A percentile compares a stretch with the other conserved stretches of the same genome.
Evolutionary conservation across 2,888 invertebrate species (phyloP).

Genomic region (Hydroisotoma schaefferi): DNA sequence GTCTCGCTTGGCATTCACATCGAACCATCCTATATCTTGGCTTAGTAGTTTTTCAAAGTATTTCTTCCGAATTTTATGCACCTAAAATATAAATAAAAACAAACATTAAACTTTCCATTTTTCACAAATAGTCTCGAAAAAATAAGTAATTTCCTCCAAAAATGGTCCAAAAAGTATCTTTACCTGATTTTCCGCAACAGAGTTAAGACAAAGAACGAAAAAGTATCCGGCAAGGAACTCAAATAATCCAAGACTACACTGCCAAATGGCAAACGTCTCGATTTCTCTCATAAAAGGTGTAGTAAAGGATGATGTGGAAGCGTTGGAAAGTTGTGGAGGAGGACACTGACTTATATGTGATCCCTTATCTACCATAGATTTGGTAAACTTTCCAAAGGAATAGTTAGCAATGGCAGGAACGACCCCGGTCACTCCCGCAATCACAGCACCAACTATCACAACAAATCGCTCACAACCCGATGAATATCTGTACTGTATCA

Average conservation of each 20-base stretch:
- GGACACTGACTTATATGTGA: slow-evolving; percentile 26
- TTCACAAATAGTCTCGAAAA: neutral
- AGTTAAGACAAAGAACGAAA: slow-evolving; percentile 38
- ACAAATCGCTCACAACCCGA: slow-evolving; percentile 25
- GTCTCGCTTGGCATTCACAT: slow-evolving; percentile 54
- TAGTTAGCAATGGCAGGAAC: slow-evolving; percentile 29
- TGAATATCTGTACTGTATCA: slow-evolving; percentile 34
- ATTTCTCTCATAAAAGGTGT: slow-evolving; percentile 39
- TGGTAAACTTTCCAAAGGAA: slow-evolving; percentile 40
- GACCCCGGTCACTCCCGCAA: slow-evolving; percentile 8
- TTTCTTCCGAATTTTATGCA: slow-evolving; percentile 49
- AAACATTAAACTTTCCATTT: slow-evolving; percentile 5
- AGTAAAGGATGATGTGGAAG: slow-evolving; percentile 20
- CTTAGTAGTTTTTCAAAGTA: slow-evolving; percentile 51
- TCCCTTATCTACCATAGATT: slow-evolving; percentile 34
- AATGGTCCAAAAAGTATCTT: too few relatives aligned
- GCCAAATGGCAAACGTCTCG: slow-evolving; percentile 30
- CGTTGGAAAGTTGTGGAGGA: slow-evolving; percentile 29
- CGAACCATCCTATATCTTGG: slow-evolving; percentile 53
- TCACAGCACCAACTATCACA: slow-evolving; percentile 11
- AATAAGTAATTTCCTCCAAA: too few relatives aligned
- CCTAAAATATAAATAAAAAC: slow-evolving; percentile 20
- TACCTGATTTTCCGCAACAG: slow-evolving; percentile 42
- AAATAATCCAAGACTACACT: slow-evolving; percentile 22
- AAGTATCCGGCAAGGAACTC: slow-evolving; percentile 36